phyloP scores from a whole-genome alignment of 2,888 invertebrate species.

The Hypomecis atomaria region DNA sequence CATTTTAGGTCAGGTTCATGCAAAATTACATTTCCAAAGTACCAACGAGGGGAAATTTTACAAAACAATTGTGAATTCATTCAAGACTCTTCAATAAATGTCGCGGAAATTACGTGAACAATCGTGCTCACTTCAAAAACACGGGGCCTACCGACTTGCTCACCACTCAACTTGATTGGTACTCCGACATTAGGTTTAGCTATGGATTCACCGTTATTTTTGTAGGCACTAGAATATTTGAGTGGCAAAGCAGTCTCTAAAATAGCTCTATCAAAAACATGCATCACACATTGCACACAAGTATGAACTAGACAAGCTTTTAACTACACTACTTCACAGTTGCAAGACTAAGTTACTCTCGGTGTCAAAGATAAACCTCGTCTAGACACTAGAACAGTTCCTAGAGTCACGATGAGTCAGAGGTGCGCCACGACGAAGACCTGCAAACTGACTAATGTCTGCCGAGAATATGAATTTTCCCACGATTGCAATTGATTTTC shows the following conservation, averaged over 20 bases:
- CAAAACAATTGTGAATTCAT: slow-evolving; percentile 21
- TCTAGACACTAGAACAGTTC: slow-evolving; percentile 9
- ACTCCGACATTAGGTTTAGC: slow-evolving; percentile 4
- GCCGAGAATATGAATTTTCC: slow-evolving; percentile 57
- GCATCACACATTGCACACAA: slow-evolving; percentile 59
- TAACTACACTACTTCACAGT: slow-evolving; percentile 35
- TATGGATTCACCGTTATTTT: slow-evolving; percentile 1
- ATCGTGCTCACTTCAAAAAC: slow-evolving; percentile 24
- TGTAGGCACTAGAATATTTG: slow-evolving; percentile 3
- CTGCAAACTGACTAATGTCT: slow-evolving; percentile 64
- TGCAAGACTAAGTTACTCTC: slow-evolving; percentile 6
- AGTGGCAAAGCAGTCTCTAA: slow-evolving; percentile 45
- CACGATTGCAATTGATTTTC: slow-evolving; percentile 75
- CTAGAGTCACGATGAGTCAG: slow-evolving; percentile 31
- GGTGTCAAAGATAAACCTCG: slow-evolving; percentile 6
- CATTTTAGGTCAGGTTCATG: slow-evolving; percentile 14
- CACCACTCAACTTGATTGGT: slow-evolving; percentile 18
- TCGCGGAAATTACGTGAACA: slow-evolving; percentile 20
- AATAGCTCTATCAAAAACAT: slow-evolving; percentile 50
- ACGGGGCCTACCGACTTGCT: slow-evolving; percentile 8
- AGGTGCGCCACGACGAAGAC: slow-evolving; percentile 64
- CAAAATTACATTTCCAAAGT: slow-evolving; percentile 11
- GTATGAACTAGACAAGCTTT: slow-evolving; percentile 46
- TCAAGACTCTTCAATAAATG: slow-evolving; percentile 27
- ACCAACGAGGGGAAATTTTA: slow-evolving; percentile 5